Conservation (phyloP, 1,140 invertebrate genomes). For the Bombus turneri region DNA sequence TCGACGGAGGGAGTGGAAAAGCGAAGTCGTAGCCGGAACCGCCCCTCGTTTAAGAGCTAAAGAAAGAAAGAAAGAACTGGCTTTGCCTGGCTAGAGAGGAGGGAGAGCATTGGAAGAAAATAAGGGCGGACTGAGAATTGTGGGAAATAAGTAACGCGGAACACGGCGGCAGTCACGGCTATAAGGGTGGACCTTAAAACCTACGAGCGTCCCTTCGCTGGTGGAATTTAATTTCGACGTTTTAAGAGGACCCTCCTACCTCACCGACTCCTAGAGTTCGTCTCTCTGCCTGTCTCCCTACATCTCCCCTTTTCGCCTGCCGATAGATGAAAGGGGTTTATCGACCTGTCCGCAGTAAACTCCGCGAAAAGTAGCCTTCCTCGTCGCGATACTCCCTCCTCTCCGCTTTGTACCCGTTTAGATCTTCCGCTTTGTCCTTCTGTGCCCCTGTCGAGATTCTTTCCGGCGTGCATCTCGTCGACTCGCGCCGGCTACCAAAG, state of each 20-base stretch:
- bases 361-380: conserved; percentile 53
- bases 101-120: conserved; percentile 51
- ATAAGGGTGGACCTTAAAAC: conserved; percentile 72
- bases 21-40: conserved; percentile 60
- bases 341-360: conserved; percentile 69
- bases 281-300: conserved; percentile 12
- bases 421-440: conserved; percentile 49
- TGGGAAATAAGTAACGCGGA: conserved; percentile 74
- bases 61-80: conserved; percentile 48
- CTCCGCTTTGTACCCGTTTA: conserved; percentile 26
- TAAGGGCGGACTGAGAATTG: conserved; percentile 70
- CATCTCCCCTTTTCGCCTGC: conserved; percentile 33
- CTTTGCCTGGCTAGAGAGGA: background rate
- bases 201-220: conserved; percentile 51
- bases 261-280: background rate
- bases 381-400: conserved; percentile 54
- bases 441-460: conserved; percentile 5
- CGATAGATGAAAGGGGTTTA: conserved; percentile 73
- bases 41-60: conserved; percentile 72
- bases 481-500: conserved; percentile 64
- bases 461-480: conserved; percentile 1
- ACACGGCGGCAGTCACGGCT: conserved; percentile 40
- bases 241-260: conserved; percentile 71
- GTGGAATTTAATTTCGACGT: conserved; percentile 78
- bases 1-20: conserved; percentile 40